A percentile compares a stretch with the other conserved stretches of the same genome.
Conservation (phyloP, 2,113 vertebrate genomes). For the Gallinago jamesoni region DNA sequence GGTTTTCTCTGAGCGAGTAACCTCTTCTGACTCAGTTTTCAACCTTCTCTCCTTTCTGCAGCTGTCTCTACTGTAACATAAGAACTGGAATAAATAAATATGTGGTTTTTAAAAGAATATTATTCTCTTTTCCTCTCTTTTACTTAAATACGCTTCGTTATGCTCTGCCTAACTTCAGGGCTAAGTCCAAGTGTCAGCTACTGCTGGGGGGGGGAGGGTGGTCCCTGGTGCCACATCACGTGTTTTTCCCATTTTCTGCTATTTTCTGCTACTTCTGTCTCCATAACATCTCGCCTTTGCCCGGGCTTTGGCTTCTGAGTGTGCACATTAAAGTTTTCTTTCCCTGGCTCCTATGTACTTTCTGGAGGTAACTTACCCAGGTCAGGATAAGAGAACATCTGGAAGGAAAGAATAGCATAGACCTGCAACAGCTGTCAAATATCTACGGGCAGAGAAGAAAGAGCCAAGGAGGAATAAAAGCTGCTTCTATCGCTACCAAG, state of each 20-base stretch:
- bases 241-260: neutral
- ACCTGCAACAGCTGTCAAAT: constrained; percentile 1
- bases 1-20: constrained; percentile 50
- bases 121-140: constrained; percentile 66
- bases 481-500: neutral
- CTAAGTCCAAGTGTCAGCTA: neutral
- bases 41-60: constrained; percentile 57
- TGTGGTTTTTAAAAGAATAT: constrained; percentile 59
- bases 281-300: neutral
- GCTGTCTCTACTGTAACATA: constrained; percentile 64
- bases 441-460: constrained; percentile 6
- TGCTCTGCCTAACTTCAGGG: constrained; percentile 13
- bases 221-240: neutral
- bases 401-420: constrained; percentile 27
- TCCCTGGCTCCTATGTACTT: neutral
- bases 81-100: constrained; percentile 58
- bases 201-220: neutral
- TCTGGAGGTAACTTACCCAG: constrained; percentile 8
- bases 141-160: constrained; percentile 29
- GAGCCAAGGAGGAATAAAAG: neutral
- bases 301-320: neutral
- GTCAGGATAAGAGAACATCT: constrained; percentile 10
- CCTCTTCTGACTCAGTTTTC: constrained; percentile 60
- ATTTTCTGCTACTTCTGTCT: neutral
- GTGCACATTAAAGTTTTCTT: neutral